Evolutionary conservation across 2,888 invertebrate species (phyloP).

Genomic region (Harpalus rubripes): DNA sequence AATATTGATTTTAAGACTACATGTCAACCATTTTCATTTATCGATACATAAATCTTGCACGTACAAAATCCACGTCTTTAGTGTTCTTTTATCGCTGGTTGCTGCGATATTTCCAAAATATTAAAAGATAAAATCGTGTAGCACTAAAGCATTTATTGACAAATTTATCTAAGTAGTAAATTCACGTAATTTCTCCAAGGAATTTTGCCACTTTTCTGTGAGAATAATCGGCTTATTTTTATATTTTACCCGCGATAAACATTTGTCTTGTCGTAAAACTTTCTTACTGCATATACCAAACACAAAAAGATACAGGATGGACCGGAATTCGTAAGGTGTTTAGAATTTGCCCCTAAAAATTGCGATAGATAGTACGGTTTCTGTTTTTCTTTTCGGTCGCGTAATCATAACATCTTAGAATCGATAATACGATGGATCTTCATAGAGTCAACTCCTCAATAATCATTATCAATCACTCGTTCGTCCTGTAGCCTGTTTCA

Average conservation of each 20-base stretch:
- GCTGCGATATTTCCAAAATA: background rate
- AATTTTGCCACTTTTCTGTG: constrained; percentile 25
- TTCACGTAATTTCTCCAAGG: constrained; percentile 19
- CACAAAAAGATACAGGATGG: background rate
- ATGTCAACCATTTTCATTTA: background rate
- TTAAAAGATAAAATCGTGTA: constrained; percentile 34
- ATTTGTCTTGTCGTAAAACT: constrained; percentile 17
- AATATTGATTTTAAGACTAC: constrained; percentile 14
- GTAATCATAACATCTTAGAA: too few species aligned
- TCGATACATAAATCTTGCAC: background rate
- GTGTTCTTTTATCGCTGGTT: background rate
- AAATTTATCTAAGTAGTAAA: constrained; percentile 31
- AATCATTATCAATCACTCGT: too few species aligned
- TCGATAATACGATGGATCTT: too few species aligned
- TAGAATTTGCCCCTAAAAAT: too few species aligned
- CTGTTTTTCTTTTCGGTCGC: too few species aligned
- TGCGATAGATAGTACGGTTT: too few species aligned
- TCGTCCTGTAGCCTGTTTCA: too few species aligned
- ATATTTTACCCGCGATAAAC: constrained; percentile 20
- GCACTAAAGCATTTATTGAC: constrained; percentile 40
- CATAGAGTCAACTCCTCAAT: too few species aligned
- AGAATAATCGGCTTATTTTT: constrained; percentile 36
- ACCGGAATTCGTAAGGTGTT: too few species aligned
- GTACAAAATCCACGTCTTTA: background rate
- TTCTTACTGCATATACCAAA: constrained; percentile 22